Percentiles rank a stretch among this genome's conserved stretches.
phyloP scores from a whole-genome alignment of 2,113 vertebrate genomes.

The Tragelaphus strepsiceros region DNA sequence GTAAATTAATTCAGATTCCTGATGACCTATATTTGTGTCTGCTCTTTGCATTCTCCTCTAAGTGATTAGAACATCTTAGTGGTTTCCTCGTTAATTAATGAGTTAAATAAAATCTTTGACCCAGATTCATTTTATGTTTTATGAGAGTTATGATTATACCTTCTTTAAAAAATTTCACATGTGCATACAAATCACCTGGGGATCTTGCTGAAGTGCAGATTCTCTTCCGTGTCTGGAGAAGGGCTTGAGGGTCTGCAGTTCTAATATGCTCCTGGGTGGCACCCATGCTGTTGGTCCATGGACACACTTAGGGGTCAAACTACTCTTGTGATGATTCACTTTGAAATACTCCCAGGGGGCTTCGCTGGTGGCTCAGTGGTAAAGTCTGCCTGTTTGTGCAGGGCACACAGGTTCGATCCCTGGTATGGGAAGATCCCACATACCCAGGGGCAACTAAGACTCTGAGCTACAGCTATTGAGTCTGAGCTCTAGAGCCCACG shows the following conservation, averaged over 20 bases:
- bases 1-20: slow-evolving; percentile 18
- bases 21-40: background rate
- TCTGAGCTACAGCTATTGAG: background rate
- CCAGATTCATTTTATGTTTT: background rate
- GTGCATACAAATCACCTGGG: background rate
- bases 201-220: background rate
- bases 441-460: background rate
- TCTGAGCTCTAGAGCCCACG: background rate
- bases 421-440: background rate
- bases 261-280: background rate
- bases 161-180: background rate
- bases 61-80: slow-evolving; percentile 5
- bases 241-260: background rate
- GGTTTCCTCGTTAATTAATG: slow-evolving; percentile 6
- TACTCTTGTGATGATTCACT: background rate
- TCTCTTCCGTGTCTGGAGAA: background rate
- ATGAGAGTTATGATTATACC: background rate
- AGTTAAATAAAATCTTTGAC: background rate
- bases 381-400: background rate
- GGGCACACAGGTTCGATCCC: background rate
- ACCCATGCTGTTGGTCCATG: rapidly evolving
- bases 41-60: background rate
- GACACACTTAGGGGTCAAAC: background rate
- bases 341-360: background rate
- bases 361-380: background rate